Evolutionary conservation across 2,797 vertebrate genomes (phyloP), one percentile per base, ranked within the genome.

Genomic region (Notamacropus eugenii): DNA sequence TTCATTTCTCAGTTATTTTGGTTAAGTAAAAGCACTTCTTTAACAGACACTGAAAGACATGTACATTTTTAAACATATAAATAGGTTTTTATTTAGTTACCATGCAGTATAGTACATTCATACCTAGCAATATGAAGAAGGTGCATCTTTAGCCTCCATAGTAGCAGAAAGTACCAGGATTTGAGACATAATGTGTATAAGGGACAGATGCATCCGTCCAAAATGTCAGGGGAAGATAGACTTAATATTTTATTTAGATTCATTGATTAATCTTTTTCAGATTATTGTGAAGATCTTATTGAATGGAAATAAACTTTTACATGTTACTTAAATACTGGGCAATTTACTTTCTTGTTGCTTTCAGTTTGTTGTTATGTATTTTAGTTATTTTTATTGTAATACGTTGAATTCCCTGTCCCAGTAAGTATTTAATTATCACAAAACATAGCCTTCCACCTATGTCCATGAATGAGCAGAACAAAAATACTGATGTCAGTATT

Each of bases 281-380:
- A 46, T 82, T 82, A 87, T 87, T 87, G 50, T 46, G 40, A 74
- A 82, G 67, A 46, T 82, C 22, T 46, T 87, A 24, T 87, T 87
- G 74, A 87, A 87, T 87, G 74, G 67, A 87, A 87, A 87, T 87
- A 87, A 87, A 87, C 74, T 87, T 82, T 82, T 50, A 50, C 74
- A 27, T 87, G 74, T 87, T 82, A 10, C 74, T 46, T 87, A 87
- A 87, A 50, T 46, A 50, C 74, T 87, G 74, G 40, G 74, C 74
- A 87, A 50, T 87, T 87, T 87, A 87, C 74, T 87, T 82, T 74
- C 19, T 87, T 87, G 14, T n/a, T 74, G 74, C 74, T 87, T 87
- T 87, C 40, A 87, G 40, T 87, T 87, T 87, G 19, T 67, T 82
- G 2, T 82, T 82, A 27, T 46, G 40, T 82, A 46, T 46, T 27